A percentile compares a stretch with the other conserved stretches of the same genome.
phyloP scores from a whole-genome alignment of 2,888 invertebrate genomes.

The Polydrusus cervinus region DNA sequence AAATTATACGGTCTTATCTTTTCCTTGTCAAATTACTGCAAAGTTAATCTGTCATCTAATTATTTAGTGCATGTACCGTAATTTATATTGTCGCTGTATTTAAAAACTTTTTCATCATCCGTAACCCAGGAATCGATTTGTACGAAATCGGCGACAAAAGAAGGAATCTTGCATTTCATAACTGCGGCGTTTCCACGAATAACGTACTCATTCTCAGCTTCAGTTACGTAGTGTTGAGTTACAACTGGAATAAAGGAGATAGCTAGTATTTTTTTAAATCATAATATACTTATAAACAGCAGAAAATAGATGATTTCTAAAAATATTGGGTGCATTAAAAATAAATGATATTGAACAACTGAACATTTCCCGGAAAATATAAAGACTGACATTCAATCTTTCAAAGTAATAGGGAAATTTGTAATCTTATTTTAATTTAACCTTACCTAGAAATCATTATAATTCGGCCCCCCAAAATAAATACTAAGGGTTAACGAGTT shows the following conservation, averaged over 20 bases:
- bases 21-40: conserved; percentile 26
- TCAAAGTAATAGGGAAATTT: too few species aligned
- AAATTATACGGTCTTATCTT: conserved; percentile 5
- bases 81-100: conserved; percentile 74
- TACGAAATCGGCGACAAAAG: conserved; percentile 95
- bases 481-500: too few species aligned
- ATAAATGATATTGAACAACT: too few species aligned
- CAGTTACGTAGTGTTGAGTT: conserved; percentile 90
- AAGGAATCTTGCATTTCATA: conserved; percentile 95
- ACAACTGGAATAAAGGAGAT: conserved; percentile 79
- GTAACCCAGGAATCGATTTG: conserved; percentile 89
- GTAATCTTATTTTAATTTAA: too few species aligned
- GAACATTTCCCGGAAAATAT: too few species aligned
- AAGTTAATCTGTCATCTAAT: background rate
- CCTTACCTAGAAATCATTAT: too few species aligned
- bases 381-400: too few species aligned
- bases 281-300: too few species aligned
- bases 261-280: too few species aligned
- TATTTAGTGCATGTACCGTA: conserved; percentile 56
- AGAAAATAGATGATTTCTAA: too few species aligned
- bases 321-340: too few species aligned
- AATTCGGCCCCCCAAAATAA: too few species aligned
- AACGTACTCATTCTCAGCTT: conserved; percentile 95
- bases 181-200: conserved; percentile 93
- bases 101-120: conserved; percentile 81